Evolutionary conservation across 2,113 vertebrate genomes (phyloP), one percentile per base, ranked within the genome.

Genomic region (Urocitellus parryii): DNA sequence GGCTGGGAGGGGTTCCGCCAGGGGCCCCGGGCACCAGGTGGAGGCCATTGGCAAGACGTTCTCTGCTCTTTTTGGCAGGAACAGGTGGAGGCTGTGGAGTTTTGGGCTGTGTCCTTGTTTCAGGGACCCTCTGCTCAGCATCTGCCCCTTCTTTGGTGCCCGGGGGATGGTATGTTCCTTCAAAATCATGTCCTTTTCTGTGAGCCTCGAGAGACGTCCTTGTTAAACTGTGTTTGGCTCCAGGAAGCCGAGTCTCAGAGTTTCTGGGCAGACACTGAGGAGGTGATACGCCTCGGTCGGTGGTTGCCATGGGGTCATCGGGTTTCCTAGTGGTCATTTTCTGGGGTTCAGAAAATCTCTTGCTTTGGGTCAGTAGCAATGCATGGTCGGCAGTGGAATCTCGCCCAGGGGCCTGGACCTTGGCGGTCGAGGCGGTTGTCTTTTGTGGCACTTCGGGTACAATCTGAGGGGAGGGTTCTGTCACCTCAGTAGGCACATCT

Each of bases 61-160:
- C 99, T 97, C 98, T 99, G 93, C 99, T 99, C 98, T 99, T 99
- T 98, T 99, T 99, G 91, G 99, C 99, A 32, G 99, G 99, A 39
- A 99, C 99, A 0, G 99, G 99, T 17, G 99, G 99, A 0, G 99
- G 99, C 92, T 99, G 99, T 5, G 99, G 98, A 32, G 99, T 98
- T 98, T 99, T 99, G 84, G 98, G 97, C 87, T 99, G 99, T 37
- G 98, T 98, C 98, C 98, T 98, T 86, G 97, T 88, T 93, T 99
- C 98, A 25, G 94, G 95, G 81, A 90, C 67, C 91, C 96, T 98
- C 93, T 97, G 98, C 90, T 97, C 98, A 90, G 97, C 92, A 95
- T 97, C 97, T 45, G 74, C 25, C 85, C 97, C 91, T 68, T 98
- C 98, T 96, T 98, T 98, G 96, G 98, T 95, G 92, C 98, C 97